Evolutionary conservation across 2,797 vertebrate species (phyloP), one percentile per base, ranked within the genome.

Genomic region (Denticeps clupeoides): DNA sequence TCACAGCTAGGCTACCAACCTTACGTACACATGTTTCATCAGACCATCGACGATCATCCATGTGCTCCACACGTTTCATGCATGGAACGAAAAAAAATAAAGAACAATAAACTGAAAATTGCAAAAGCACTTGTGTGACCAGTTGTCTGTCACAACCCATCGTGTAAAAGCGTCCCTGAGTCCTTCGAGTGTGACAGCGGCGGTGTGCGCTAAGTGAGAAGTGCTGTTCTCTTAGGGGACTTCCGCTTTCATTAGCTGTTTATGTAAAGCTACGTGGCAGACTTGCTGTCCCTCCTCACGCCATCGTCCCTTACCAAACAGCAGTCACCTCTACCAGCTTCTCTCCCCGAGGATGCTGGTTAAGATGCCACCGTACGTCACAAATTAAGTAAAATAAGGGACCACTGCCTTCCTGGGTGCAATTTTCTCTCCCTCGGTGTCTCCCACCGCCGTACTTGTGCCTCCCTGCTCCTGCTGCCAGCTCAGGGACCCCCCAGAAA

Each of bases 361-460:
- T 41, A n/a, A 10, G 24, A 53, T 13, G 45, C 31, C 28, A 57
- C 57, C n/a, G n/a, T 38, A 42, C 46, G 42, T 37, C 43, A 26
- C 3, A 61, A 49, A 52, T 65, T 68, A 74, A 56, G 65, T 45
- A 25, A 62, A 59, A 18, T 40, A 58, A 55, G 44, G 43, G 56
- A 50, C 45, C 53, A 49, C 42, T 32, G 37, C 35, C 47, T 38
- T 54, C 43, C 42, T 57, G 47, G 50, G 51, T 57, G 54, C 47
- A 40, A 43, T 46, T 31, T n/a, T 45, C 47, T 48, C 48, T 38
- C 38, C 16, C 35, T 38, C 35, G n/a, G 8, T 21, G 9, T 35
- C 38, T 38, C 35, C 35, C 16, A 35, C 35, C 16, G 35, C 18
- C 38, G 35, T 38, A 38, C 35, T 38, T n/a, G n/a, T n/a, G n/a